Evolutionary conservation across 2,113 vertebrate species (phyloP).

Genomic region (Dipodomys stephensi): DNA sequence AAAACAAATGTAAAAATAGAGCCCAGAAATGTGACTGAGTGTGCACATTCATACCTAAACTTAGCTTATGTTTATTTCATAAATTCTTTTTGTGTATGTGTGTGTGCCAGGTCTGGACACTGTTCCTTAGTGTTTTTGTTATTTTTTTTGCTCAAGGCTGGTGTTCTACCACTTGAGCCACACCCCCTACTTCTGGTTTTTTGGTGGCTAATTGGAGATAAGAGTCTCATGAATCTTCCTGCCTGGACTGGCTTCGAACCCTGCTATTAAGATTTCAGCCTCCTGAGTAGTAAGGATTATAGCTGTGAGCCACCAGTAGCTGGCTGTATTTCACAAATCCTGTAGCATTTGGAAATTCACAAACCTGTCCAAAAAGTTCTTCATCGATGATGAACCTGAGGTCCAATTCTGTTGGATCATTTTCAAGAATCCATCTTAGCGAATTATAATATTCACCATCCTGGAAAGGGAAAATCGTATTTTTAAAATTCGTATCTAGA

Average conservation of each 20-base stretch:
- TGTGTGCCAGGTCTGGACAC: too few species aligned
- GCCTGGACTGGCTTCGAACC: too few species aligned
- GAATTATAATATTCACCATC: constrained; percentile 99
- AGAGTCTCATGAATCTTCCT: too few species aligned
- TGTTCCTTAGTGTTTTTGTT: too few species aligned
- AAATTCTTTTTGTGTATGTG: neutral
- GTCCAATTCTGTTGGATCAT: constrained; percentile 96
- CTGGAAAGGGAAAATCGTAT: constrained; percentile 82
- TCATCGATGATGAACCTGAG: constrained; percentile 97
- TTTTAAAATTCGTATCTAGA: constrained; percentile 6
- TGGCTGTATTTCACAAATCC: too few species aligned
- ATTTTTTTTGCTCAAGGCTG: too few species aligned
- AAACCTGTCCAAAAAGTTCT: constrained; percentile 98
- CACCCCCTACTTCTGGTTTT: too few species aligned
- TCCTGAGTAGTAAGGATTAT: too few species aligned
- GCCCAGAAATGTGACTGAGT: neutral
- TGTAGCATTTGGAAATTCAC: constrained; percentile 60
- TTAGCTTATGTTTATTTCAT: neutral
- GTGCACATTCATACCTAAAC: neutral
- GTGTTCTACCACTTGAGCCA: too few species aligned
- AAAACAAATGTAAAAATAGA: constrained; percentile 31
- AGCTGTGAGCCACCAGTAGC: too few species aligned
- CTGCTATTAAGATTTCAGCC: too few species aligned
- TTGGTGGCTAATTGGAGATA: too few species aligned
- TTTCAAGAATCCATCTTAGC: constrained; percentile 97